A percentile compares a stretch with the other conserved stretches of the same genome.
Conservation (phyloP, 2,113 vertebrate species). For the Rhinogobius similis region DNA sequence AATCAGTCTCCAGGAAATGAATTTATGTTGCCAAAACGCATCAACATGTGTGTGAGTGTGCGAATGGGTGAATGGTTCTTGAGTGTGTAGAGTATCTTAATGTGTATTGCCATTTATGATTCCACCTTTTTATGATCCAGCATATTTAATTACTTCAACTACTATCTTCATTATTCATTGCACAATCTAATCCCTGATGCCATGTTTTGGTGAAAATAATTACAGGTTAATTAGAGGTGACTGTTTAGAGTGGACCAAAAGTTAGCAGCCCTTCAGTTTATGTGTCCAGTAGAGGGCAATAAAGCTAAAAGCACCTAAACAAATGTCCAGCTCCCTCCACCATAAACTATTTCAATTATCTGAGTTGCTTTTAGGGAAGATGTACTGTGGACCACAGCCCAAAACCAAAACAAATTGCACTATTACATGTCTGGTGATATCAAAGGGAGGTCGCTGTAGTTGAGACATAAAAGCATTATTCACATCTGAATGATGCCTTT, state of each 20-base stretch:
- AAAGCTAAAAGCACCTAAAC: conserved; percentile 55
- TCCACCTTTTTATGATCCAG: background rate
- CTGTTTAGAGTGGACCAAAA: background rate
- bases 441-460: conserved; percentile 26
- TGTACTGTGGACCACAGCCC: conserved; percentile 26
- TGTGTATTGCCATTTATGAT: too few species aligned
- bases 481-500: conserved; percentile 43
- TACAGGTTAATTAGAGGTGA: background rate
- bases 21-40: too few species aligned
- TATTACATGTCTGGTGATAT: conserved; percentile 30
- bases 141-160: background rate
- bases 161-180: background rate
- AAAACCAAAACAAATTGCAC: conserved; percentile 29
- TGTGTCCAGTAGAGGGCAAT: conserved; percentile 77
- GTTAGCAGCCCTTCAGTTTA: background rate
- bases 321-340: conserved; percentile 11
- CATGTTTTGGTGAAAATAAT: background rate
- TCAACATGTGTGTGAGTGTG: too few species aligned
- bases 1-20: too few species aligned
- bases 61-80: too few species aligned
- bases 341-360: conserved; percentile 49
- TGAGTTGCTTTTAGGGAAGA: conserved; percentile 39
- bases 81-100: too few species aligned
- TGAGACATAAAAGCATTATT: conserved; percentile 28
- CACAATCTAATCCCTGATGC: background rate